Conservation (phyloP, 2,888 invertebrate species). For the Lumbricus terrestris region DNA sequence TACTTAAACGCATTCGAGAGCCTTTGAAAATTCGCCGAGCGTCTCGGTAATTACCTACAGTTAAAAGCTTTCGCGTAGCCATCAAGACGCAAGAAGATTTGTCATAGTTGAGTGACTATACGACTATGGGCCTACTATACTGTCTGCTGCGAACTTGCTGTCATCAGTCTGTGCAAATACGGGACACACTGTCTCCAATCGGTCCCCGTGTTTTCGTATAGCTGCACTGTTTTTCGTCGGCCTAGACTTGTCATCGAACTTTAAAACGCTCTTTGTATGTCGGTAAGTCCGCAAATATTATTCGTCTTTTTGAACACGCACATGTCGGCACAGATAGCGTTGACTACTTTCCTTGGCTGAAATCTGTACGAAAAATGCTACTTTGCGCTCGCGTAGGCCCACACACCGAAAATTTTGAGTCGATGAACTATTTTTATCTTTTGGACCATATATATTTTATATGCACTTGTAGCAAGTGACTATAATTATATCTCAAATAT, state of each 20-base stretch:
- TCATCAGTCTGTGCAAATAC: background rate
- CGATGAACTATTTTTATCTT: background rate
- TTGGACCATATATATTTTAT: background rate
- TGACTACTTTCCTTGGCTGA: no score
- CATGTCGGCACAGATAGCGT: no score
- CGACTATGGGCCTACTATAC: no score
- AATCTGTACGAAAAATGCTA: background rate
- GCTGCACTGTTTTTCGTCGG: background rate
- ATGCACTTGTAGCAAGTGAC: background rate
- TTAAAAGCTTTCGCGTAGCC: background rate
- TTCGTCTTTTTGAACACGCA: background rate
- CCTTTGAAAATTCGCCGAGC: background rate
- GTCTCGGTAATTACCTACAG: background rate
- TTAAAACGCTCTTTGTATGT: background rate
- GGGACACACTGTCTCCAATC: background rate
- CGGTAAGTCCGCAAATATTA: constrained; percentile 3
- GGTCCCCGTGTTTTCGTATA: background rate
- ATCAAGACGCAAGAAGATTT: background rate
- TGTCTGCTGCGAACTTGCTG: background rate
- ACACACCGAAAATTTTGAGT: background rate
- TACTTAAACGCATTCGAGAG: background rate
- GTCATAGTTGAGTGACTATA: background rate
- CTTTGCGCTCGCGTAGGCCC: background rate
- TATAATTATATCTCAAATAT: background rate
- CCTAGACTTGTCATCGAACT: background rate